A percentile compares a stretch with the other conserved stretches of the same genome.
phyloP scores from a whole-genome alignment of 2,888 invertebrate genomes.

The Sceliomorpha sp. region DNA sequence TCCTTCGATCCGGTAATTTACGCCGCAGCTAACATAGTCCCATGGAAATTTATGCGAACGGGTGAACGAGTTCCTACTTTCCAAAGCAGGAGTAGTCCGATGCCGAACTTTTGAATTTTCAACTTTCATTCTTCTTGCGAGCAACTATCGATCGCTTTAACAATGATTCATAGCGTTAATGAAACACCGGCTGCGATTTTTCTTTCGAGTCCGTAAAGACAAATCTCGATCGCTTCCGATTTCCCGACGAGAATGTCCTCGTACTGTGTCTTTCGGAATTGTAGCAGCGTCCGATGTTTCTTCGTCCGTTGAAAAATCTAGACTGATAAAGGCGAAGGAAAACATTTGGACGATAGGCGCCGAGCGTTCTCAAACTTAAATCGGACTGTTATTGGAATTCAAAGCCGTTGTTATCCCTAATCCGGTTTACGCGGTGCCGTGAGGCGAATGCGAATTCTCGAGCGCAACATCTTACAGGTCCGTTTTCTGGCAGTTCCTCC shows the following conservation, averaged over 20 bases:
- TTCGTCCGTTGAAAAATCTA: constrained; percentile 29
- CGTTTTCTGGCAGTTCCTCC: no score
- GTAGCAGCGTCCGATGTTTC: no score
- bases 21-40: constrained; percentile 53
- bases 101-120: constrained; percentile 32
- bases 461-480: no score
- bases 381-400: constrained; percentile 52
- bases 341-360: constrained; percentile 30
- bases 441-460: constrained; percentile 43
- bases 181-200: no score
- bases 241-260: no score
- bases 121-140: constrained; percentile 26
- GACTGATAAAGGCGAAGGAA: not conserved
- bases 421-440: constrained; percentile 39
- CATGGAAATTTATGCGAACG: constrained; percentile 61
- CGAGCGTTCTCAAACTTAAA: constrained; percentile 39
- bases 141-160: no score
- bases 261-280: no score
- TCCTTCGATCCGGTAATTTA: constrained; percentile 62
- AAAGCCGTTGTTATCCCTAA: constrained; percentile 54
- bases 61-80: constrained; percentile 41
- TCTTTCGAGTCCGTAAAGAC: no score
- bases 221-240: no score
- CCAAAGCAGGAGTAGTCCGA: constrained; percentile 16
- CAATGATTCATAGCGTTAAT: no score